phyloP scores from a whole-genome alignment of 2,888 invertebrate species.

The Calameuta filiformis region DNA sequence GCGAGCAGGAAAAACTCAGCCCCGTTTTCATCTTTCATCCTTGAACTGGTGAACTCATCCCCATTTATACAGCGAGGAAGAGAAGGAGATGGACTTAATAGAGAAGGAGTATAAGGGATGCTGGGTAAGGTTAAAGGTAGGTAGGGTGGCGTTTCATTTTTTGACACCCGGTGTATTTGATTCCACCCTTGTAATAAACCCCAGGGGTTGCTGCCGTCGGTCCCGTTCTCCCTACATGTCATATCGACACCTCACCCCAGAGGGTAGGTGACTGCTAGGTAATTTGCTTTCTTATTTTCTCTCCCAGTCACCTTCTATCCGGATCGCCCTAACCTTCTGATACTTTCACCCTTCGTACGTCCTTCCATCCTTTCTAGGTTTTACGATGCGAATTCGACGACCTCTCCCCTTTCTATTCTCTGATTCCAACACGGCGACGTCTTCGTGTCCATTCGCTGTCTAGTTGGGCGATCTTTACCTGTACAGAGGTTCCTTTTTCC shows the following conservation, averaged over 20 bases:
- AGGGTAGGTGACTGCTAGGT: conserved; percentile 54
- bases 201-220: conserved; percentile 49
- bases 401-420: neutral
- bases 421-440: neutral
- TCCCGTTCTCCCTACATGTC: conserved; percentile 56
- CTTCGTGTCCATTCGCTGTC: neutral
- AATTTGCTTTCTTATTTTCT: conserved; percentile 61
- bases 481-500: neutral
- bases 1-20: neutral
- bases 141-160: conserved; percentile 61
- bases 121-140: neutral
- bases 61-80: neutral
- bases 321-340: conserved; percentile 3
- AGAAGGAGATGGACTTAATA: neutral
- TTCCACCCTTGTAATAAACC: conserved; percentile 66
- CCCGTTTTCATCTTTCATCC: neutral
- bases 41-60: neutral
- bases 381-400: conserved; percentile 3
- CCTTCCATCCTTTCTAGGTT: conserved; percentile 14
- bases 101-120: neutral
- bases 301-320: conserved; percentile 28
- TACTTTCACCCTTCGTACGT: conserved; percentile 28
- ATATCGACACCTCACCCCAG: conserved; percentile 64
- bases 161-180: conserved; percentile 67
- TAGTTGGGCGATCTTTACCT: neutral